phyloP scores from a whole-genome alignment of 2,888 invertebrate species.

The Trilocha varians region DNA sequence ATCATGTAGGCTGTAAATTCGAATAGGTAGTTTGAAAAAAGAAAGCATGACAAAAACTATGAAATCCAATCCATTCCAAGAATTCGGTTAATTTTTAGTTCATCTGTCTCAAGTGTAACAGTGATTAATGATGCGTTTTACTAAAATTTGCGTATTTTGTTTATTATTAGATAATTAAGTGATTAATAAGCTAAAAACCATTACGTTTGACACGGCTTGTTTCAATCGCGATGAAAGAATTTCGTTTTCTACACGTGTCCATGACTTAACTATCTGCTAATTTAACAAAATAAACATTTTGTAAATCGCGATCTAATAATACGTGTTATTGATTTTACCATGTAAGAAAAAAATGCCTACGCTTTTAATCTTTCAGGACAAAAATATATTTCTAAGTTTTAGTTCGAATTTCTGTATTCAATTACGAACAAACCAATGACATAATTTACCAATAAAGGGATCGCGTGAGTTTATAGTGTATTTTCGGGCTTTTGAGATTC shows the following conservation, averaged over 20 bases:
- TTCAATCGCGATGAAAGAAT: constrained; percentile 54
- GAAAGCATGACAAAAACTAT: neutral
- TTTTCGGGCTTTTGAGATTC: too few species aligned
- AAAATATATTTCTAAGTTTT: too few species aligned
- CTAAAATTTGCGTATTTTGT: constrained; percentile 44
- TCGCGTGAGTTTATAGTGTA: too few species aligned
- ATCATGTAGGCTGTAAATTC: too few species aligned
- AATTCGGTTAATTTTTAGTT: neutral
- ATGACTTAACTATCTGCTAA: neutral
- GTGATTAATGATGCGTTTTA: constrained; percentile 43
- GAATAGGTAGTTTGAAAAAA: neutral
- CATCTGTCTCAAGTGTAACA: constrained; percentile 18
- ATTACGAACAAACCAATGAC: too few species aligned
- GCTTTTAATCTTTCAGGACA: too few species aligned
- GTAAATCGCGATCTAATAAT: too few species aligned
- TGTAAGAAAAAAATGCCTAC: too few species aligned
- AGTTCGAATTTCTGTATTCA: too few species aligned
- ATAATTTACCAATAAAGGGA: too few species aligned
- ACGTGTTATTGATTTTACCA: too few species aligned
- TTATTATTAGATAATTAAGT: constrained; percentile 49
- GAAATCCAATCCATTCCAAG: neutral
- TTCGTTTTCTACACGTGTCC: constrained; percentile 15
- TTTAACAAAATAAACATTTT: neutral
- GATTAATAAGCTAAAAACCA: constrained; percentile 59
- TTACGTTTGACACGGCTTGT: constrained; percentile 58